phyloP scores from a whole-genome alignment of 1,140 invertebrate genomes.

The Magallana ariakensis region DNA sequence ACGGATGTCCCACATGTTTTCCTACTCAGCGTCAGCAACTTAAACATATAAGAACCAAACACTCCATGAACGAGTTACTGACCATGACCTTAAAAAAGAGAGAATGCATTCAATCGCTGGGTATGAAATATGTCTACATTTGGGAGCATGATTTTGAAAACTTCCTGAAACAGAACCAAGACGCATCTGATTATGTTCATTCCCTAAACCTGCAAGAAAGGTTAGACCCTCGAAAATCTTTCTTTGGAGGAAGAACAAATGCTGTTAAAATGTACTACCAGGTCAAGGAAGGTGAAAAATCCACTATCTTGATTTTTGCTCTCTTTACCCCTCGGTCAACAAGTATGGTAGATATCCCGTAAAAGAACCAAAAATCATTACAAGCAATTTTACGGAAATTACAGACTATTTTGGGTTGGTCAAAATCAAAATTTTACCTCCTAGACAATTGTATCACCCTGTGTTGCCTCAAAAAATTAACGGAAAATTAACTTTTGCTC shows the following conservation, averaged over 20 bases:
- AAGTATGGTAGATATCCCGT: conserved; percentile 73
- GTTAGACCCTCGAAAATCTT: conserved; percentile 67
- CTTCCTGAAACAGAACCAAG: conserved; percentile 44
- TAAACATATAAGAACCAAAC: conserved; percentile 36
- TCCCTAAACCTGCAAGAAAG: conserved; percentile 49
- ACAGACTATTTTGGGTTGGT: conserved; percentile 66
- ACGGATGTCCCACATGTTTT: conserved; percentile 65
- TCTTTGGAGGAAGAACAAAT: conserved; percentile 77
- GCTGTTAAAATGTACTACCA: conserved; percentile 70
- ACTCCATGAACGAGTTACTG: conserved; percentile 54
- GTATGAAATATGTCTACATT: conserved; percentile 54
- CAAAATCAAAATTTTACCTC: conserved; percentile 61
- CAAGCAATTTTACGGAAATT: conserved; percentile 63
- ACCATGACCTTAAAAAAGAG: conserved; percentile 46
- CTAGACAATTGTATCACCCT: conserved; percentile 57
- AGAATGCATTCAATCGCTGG: conserved; percentile 34
- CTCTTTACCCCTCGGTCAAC: conserved; percentile 71
- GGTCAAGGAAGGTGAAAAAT: conserved; percentile 70
- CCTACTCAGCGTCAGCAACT: background rate
- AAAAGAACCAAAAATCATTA: conserved; percentile 74
- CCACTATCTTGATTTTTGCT: conserved; percentile 75
- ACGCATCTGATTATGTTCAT: conserved; percentile 42
- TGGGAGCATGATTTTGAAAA: conserved; percentile 64
- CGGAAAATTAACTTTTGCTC: conserved; percentile 40
- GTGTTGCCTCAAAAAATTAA: conserved; percentile 50